phyloP scores from a whole-genome alignment of 37 sponge, comb jelly and placozoan genomes.

The Cladorhizidae sp. region DNA sequence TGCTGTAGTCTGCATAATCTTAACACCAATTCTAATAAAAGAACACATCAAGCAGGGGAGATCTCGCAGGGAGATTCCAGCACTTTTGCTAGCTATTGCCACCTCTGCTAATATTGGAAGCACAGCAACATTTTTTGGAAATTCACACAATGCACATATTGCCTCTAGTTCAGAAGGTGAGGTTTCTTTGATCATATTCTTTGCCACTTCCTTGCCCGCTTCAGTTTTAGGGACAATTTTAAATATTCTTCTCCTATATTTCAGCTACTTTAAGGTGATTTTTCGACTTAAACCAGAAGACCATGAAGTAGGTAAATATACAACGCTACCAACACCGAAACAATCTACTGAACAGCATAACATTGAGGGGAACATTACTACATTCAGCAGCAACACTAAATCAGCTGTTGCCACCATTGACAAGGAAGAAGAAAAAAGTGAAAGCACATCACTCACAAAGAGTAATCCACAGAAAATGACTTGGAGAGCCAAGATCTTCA shows the following conservation, averaged over 20 bases:
- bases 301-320: neutral
- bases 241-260: conserved; percentile 59
- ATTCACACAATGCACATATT: conserved; percentile 91
- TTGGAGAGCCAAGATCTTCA: conserved; percentile 42
- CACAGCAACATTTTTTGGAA: conserved; percentile 86
- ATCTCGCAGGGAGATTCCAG: conserved; percentile 53
- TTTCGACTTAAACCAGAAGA: conserved; percentile 15
- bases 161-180: conserved; percentile 61
- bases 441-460: neutral
- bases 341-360: neutral
- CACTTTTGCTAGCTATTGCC: conserved; percentile 78
- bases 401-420: neutral
- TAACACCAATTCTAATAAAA: conserved; percentile 75
- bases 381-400: too few relatives aligned
- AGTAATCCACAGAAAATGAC: conserved; percentile 18
- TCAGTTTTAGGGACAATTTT: conserved; percentile 62
- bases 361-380: conserved; percentile 7
- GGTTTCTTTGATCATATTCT: conserved; percentile 56
- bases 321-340: neutral
- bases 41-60: conserved; percentile 64
- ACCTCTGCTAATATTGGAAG: conserved; percentile 90
- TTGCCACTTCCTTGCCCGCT: conserved; percentile 69
- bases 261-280: conserved; percentile 29
- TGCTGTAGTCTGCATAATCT: conserved; percentile 70
- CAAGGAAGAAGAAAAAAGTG: neutral